Base-by-base conservation (phyloP, 2,797 vertebrate species). In the Cossypha heuglini region DNA sequence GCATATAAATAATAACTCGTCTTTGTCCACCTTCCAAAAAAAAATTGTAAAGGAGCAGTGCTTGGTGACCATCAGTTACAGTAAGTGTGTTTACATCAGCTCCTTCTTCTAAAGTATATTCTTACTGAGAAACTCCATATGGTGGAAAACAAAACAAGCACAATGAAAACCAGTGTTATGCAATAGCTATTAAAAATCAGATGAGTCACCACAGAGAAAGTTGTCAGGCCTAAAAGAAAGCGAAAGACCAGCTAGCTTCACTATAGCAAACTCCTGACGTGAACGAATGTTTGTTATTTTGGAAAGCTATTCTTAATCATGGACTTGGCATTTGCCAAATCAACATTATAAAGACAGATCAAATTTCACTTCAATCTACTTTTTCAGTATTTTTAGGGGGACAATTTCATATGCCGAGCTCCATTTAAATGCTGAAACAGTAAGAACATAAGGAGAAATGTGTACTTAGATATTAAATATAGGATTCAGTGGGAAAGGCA, bases 121-220 rank as follows among this genome's bases (percentile, higher is more conserved):
- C 62, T 96, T 74, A 51, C 63, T 42, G 66, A 85, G 72, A 94
- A 92, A 68, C 78, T 92, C 59, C 91, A 94, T 93, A 92, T 94
- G 93, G 79, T 86, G 45, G 61, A 77, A 94, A 96, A 89, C 89
- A 96, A 85, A 93, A 93, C 75, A 80, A 87, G 75, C 19, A 94
- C 85, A 95, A 85, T 83, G 67, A 95, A 67, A 93, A 83, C 42
- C 49, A 81, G 51, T 64, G 84, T 88, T 94, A 96, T 88, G 81
- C 78, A 85, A 94, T 46, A 84, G 82, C 72, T 93, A 93, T 95
- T 96, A 95, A 96, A 95, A 96, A 92, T 87, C 92, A 91, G 83
- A 91, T 96, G 92, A 96, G 71, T 95, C 91, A 96, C 73, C 37
- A 68, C 25, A 76, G 75, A 83, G 69, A 72, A 77, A 81, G 46